These are phyloP conservation scores for Acrobasis suavella DNA, from an alignment of 2,888 invertebrate genomes.

Conservation along the genomic window DNA sequence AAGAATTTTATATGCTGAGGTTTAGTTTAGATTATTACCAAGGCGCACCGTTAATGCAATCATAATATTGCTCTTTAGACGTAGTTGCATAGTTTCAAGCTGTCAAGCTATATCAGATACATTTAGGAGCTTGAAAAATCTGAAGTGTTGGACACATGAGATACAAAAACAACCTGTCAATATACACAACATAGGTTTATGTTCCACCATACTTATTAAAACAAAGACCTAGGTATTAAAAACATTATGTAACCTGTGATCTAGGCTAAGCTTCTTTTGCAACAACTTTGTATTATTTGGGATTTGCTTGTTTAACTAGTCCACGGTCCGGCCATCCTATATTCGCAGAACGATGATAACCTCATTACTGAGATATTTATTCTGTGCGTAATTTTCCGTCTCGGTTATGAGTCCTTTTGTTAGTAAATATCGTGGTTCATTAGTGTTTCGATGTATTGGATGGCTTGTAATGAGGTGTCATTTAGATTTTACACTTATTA, in stretches of 20 bases:
- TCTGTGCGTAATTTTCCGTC: conserved; percentile 57
- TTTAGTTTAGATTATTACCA: no score
- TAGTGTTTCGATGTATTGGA: conserved; percentile 24
- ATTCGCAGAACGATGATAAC: conserved; percentile 53
- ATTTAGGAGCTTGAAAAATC: no score
- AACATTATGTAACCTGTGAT: not conserved
- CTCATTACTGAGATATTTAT: conserved; percentile 59
- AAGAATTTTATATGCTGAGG: no score
- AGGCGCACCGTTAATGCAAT: no score
- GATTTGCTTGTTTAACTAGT: conserved; percentile 50
- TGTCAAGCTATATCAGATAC: no score
- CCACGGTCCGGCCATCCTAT: conserved; percentile 43
- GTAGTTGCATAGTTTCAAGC: no score
- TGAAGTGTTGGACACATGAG: no score
- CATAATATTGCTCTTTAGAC: no score
- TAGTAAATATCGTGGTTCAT: conserved; percentile 32
- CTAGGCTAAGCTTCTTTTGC: not conserved
- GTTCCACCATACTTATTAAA: no score
- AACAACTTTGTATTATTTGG: not conserved
- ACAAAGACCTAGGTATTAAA: not conserved
- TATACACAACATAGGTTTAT: no score
- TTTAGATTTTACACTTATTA: conserved; percentile 1
- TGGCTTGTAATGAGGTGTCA: not conserved
- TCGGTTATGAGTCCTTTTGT: conserved; percentile 17
- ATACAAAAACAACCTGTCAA: no score